Conservation (phyloP, 2,888 invertebrate genomes). For the Dasysyrphus albostriatus region DNA sequence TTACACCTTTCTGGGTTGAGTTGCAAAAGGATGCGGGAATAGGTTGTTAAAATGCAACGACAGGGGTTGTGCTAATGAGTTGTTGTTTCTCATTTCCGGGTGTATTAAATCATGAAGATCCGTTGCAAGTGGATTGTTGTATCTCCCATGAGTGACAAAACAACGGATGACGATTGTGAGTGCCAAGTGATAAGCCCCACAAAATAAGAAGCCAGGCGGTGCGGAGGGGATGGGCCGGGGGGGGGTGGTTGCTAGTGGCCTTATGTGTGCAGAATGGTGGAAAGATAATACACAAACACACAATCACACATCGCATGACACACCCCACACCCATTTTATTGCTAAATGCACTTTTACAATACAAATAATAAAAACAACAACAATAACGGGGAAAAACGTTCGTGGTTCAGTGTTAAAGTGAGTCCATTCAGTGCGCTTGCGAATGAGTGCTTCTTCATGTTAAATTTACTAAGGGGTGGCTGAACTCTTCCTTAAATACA, state of each 20-base stretch:
- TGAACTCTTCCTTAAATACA: constrained; percentile 46
- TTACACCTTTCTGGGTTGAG: constrained; percentile 66
- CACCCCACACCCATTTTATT: constrained; percentile 57
- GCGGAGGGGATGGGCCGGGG: not conserved
- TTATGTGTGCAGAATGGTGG: constrained; percentile 12
- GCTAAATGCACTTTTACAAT: constrained; percentile 64
- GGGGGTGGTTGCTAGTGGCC: no score
- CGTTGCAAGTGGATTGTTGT: constrained; percentile 71
- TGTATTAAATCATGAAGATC: constrained; percentile 73
- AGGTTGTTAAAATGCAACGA: constrained; percentile 53
- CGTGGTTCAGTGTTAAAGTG: constrained; percentile 67
- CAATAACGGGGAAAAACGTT: constrained; percentile 7
- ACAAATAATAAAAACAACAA: constrained; percentile 34
- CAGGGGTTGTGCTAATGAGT: constrained; percentile 73
- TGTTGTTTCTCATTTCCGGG: constrained; percentile 75
- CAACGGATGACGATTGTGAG: constrained; percentile 68
- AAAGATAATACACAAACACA: constrained; percentile 16
- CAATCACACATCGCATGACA: not conserved
- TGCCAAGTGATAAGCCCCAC: constrained; percentile 43
- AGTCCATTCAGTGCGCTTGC: constrained; percentile 69
- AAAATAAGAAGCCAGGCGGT: not conserved
- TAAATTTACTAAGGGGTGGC: constrained; percentile 52
- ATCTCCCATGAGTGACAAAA: constrained; percentile 67
- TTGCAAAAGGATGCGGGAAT: constrained; percentile 11
- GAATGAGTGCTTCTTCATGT: constrained; percentile 49